Evolutionary conservation across 2,113 vertebrate species (phyloP), one percentile per base, ranked within the genome.

Genomic region (Garra rufa): DNA sequence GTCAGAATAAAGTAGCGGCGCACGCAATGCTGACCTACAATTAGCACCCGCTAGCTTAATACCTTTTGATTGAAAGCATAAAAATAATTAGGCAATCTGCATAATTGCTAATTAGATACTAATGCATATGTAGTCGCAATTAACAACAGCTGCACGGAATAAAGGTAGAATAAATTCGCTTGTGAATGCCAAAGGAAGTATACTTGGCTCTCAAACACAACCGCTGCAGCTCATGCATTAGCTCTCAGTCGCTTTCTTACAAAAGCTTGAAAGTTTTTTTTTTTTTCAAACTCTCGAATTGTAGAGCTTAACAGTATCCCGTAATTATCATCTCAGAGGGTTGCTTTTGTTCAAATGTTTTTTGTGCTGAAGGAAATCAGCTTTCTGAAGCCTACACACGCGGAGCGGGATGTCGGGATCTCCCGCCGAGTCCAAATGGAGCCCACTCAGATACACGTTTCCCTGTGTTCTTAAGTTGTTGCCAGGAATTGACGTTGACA

Each of bases 381-480:
- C 78, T 81, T 83, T 83, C 28, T 70, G 83, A 84, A 84, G 46
- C 74, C 48, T 70, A 84, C 83, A 70, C 83, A 50, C 24, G 21
- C 57, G 9, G 38, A 44, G 50, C 70, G 15, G 69, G 65, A 52
- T 34, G 59, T 69, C 14, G 30, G 63, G 75, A 59, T 84, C 63
- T 81, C 70, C 76, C 21, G 48, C 76, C 15, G 75, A 84, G 70
- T 70, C 63, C 55, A 86, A 86, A 84, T 76, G 82, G 59, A 83
- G 57, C 82, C 73, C 63, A 38, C 63, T 83, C 50, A 46, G 75
- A 55, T 65, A 14, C 71, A 75, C 24, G 38, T 24, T 63, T 81
- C 73, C 79, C 76, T 76, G 26, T 75, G 78, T 78, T 87, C 79
- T 76, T 79, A 82, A 82, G 74, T 76, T 83, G 43, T 80, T 84